Evolutionary conservation across 2,113 vertebrate genomes (phyloP).

Genomic region (Lasiurus cinereus): DNA sequence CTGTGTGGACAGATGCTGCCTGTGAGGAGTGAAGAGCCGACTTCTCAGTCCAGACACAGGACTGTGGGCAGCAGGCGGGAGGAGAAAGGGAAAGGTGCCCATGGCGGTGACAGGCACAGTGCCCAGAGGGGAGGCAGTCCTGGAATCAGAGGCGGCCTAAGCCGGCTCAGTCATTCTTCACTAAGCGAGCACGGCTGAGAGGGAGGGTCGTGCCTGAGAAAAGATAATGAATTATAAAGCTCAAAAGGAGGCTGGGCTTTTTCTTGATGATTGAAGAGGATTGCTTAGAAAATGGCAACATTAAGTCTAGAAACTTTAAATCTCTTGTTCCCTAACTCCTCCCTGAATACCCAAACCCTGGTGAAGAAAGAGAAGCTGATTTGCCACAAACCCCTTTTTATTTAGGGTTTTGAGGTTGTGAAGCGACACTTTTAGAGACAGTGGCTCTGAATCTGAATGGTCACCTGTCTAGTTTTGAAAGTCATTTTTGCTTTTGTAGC

Average conservation of each 20-base stretch:
- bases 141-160: too few species aligned
- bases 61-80: background rate
- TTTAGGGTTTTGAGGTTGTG: background rate
- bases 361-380: background rate
- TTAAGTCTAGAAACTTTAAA: background rate
- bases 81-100: too few species aligned
- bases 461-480: slow-evolving; percentile 2
- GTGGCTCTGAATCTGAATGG: background rate
- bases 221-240: background rate
- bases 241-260: too few species aligned
- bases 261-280: too few species aligned
- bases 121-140: background rate
- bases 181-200: accelerated
- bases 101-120: background rate
- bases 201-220: background rate
- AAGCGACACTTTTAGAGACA: background rate
- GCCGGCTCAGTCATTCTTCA: background rate
- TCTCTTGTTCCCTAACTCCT: background rate
- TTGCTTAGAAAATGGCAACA: background rate
- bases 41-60: background rate
- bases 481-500: background rate
- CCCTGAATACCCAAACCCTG: too few species aligned
- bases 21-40: background rate
- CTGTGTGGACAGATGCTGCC: background rate
- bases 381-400: background rate